Conservation (phyloP, 2,113 vertebrate species). For the Phoenicopterus ruber region DNA sequence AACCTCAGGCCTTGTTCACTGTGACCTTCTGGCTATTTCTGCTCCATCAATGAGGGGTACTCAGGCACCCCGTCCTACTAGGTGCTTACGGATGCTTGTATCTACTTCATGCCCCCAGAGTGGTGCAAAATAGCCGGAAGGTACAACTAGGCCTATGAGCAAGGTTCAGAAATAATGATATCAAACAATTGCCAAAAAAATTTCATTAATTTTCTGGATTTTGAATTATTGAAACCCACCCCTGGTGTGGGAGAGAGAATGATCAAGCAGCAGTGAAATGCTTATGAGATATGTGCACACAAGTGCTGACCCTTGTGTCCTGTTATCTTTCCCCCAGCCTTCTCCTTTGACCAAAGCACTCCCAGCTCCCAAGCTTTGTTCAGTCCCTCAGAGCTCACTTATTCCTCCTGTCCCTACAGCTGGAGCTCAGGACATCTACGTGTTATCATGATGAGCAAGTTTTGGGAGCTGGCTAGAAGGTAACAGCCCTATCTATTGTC, state of each 20-base stretch:
- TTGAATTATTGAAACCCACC: not conserved
- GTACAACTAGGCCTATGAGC: not conserved
- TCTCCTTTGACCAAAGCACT: not conserved
- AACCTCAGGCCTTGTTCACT: not conserved
- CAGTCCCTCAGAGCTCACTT: not conserved
- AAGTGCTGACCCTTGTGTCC: not conserved
- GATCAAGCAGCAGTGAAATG: not conserved
- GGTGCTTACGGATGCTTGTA: not conserved
- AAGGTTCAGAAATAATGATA: not conserved
- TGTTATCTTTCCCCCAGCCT: not conserved
- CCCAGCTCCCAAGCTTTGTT: not conserved
- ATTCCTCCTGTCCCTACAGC: not conserved
- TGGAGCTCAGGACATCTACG: not conserved
- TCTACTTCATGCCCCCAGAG: not conserved
- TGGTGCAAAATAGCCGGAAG: not conserved
- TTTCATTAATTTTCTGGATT: not conserved
- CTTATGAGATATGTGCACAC: not conserved
- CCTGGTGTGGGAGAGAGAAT: not conserved
- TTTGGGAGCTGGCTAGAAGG: not conserved
- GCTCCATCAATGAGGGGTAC: not conserved
- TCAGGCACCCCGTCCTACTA: not conserved
- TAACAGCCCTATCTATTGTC: not conserved
- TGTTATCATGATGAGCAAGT: not conserved
- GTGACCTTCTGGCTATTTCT: not conserved
- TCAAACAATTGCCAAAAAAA: fast-evolving